These are phyloP conservation scores for Chloromyia formosa DNA, from an alignment of 2,888 invertebrate species.

Conservation along the genomic window DNA sequence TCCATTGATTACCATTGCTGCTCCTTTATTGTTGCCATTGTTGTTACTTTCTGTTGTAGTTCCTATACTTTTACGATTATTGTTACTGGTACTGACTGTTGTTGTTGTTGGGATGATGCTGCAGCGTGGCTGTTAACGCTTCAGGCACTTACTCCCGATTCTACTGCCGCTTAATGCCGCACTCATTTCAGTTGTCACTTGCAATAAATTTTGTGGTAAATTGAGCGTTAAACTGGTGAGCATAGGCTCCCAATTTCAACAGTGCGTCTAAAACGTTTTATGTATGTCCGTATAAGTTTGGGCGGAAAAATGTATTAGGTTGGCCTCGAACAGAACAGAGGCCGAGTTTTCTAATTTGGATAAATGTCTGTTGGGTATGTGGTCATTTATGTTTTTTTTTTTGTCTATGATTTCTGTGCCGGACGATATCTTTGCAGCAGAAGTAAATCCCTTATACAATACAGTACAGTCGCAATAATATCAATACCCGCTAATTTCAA, in stretches of 20 bases:
- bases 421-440: no score
- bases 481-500: no score
- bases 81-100: not conserved
- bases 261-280: no score
- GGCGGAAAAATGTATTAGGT: no score
- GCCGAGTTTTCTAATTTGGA: no score
- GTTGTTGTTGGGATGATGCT: conserved; percentile 3
- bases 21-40: conserved; percentile 36
- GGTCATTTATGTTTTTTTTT: no score
- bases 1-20: conserved; percentile 25
- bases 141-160: not conserved
- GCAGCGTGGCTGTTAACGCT: not conserved
- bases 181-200: conserved; percentile 50
- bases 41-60: conserved; percentile 33
- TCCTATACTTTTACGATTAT: conserved; percentile 36
- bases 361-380: no score
- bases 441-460: no score
- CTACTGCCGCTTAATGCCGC: conserved; percentile 1
- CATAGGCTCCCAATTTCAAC: conserved; percentile 51
- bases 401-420: no score
- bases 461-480: no score
- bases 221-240: conserved; percentile 56
- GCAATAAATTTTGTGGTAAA: conserved; percentile 57
- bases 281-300: no score
- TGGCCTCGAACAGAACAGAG: no score